A percentile compares a stretch with the other conserved stretches of the same genome.
Conservation (phyloP, 2,888 invertebrate genomes). For the Synanthedon andrenaeformis region DNA sequence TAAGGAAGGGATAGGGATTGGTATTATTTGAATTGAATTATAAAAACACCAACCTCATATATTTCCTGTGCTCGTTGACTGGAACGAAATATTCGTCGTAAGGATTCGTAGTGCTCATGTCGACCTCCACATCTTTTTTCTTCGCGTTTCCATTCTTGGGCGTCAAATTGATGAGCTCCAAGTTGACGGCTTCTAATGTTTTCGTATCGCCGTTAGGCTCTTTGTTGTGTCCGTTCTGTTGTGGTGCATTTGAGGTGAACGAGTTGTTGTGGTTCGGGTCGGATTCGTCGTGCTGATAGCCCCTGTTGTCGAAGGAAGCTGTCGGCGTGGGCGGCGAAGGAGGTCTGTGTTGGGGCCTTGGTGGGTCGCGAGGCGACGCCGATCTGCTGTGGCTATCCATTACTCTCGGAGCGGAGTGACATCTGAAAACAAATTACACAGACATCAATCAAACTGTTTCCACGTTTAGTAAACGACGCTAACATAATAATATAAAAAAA, state of each 20-base stretch:
- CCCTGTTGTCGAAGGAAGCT: constrained; percentile 57
- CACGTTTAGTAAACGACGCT: too few species aligned
- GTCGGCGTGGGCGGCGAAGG: constrained; percentile 17
- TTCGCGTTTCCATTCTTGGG: constrained; percentile 70
- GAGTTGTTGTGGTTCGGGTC: constrained; percentile 64
- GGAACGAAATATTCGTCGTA: constrained; percentile 89
- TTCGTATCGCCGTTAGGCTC: constrained; percentile 58
- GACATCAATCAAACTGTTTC: not conserved
- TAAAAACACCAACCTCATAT: constrained; percentile 75
- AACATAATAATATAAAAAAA: too few species aligned
- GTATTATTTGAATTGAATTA: too few species aligned
- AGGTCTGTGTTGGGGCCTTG: constrained; percentile 40
- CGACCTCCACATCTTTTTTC: constrained; percentile 76
- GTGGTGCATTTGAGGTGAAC: constrained; percentile 50
- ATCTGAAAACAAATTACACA: constrained; percentile 34
- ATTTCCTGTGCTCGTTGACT: constrained; percentile 86
- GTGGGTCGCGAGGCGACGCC: constrained; percentile 64
- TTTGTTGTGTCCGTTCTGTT: constrained; percentile 51
- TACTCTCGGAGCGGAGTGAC: constrained; percentile 63
- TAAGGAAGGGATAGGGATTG: too few species aligned
- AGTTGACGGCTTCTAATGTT: constrained; percentile 78
- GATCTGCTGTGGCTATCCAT: constrained; percentile 66
- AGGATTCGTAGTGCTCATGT: constrained; percentile 75
- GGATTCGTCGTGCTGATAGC: constrained; percentile 51
- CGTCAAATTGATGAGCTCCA: constrained; percentile 82